Evolutionary conservation across 2,888 invertebrate genomes (phyloP).

Genomic region (Lampropteryx suffumata): DNA sequence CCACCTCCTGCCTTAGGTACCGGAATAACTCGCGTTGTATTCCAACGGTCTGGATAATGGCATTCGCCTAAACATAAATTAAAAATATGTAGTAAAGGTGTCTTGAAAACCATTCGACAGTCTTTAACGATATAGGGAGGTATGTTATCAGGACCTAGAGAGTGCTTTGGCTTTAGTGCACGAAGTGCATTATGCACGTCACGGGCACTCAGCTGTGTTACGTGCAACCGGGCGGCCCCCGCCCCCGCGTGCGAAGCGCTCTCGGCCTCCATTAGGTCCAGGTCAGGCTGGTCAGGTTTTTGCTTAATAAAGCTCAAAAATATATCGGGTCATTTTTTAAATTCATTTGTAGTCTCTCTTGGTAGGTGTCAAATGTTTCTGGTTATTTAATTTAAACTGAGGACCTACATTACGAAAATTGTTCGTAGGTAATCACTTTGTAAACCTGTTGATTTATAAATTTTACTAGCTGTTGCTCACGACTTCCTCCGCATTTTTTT

Average conservation of each 20-base stretch:
- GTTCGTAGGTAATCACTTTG: too few species aligned
- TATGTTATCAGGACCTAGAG: too few species aligned
- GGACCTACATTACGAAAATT: too few species aligned
- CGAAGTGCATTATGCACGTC: too few species aligned
- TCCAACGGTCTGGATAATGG: neutral
- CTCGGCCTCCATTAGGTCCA: neutral
- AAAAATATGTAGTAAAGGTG: neutral
- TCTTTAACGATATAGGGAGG: neutral
- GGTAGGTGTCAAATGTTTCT: neutral
- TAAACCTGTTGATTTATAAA: too few species aligned
- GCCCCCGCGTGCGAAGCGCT: neutral
- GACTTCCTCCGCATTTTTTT: too few species aligned
- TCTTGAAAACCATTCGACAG: neutral
- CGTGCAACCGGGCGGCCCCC: neutral
- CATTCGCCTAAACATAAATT: neutral
- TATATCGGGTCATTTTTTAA: neutral
- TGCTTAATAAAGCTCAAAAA: neutral
- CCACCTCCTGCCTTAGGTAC: too few species aligned
- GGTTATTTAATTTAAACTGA: neutral
- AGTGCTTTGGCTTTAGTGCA: too few species aligned
- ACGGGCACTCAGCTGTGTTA: too few species aligned
- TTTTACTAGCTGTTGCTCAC: too few species aligned
- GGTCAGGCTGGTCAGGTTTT: neutral
- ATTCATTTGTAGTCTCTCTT: neutral
- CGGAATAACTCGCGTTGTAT: neutral